Base-by-base conservation (phyloP, 1,140 invertebrate species). In the Papilio dardanus region DNA sequence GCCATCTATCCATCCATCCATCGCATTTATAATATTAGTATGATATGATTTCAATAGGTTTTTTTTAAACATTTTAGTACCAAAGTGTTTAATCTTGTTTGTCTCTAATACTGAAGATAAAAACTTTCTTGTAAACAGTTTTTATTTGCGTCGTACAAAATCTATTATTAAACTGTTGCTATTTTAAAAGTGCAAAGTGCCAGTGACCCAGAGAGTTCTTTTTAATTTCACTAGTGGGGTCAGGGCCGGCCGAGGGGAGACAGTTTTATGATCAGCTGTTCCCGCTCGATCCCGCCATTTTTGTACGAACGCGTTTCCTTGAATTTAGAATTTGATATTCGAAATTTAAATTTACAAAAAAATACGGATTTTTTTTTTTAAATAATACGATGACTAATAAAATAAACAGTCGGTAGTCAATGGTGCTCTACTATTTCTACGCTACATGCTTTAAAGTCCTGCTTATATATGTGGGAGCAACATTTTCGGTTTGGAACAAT, bases 191-290 rank as follows among this genome's bases (percentile, higher is more conserved):
- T 91, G 85, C 87, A 91, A 86, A 91, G 90, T 88, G 89, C 91
- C 90, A 92, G 90, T 92, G 88, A 92, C 91, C 90, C 85, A 89
- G 81, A 85, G 88, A 86, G 86, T 86, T 90, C 84, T 85, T 92
- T 88, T 91, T 92, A 91, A 91, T 92, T 92, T 92, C 90, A 92
- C 91, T 92, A 92, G 91, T 92, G 91, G 91, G 91, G 91, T 91
- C 89, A 88, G 81, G 78, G 76, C 82, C 86, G 87, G 80, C 76
- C 83, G 77, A 81, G 83, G 79, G 81, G 83, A 87, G 89, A 89
- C 86, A 87, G 83, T 85, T 90, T 88, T 88, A 87, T 85, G 88
- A 90, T 92, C 88, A 88, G 87, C 85, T 90, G 88, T 85, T 83
- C 83, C 75, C 74, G 81, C 77, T 73, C 71, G 50, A 73, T 58